These are phyloP conservation scores for Leucosticte australis DNA, from an alignment of 2,113 vertebrate genomes.

Conservation along the genomic window DNA sequence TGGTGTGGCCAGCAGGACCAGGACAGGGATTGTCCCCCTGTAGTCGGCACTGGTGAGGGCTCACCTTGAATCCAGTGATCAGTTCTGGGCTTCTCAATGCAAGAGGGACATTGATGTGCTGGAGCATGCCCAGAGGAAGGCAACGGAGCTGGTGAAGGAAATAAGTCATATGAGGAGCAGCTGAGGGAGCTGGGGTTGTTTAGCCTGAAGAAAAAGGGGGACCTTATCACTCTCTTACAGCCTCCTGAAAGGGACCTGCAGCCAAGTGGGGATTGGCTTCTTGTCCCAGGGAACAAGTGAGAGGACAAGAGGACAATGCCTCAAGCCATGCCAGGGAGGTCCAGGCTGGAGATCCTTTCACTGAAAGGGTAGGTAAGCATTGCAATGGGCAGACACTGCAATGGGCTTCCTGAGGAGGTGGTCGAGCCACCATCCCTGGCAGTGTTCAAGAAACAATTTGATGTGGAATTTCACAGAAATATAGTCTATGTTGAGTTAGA, in stretches of 20 bases:
- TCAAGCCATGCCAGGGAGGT: not conserved
- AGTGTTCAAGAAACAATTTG: not conserved
- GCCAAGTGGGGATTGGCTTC: not conserved
- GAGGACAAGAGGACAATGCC: not conserved
- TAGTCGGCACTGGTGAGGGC: fast-evolving
- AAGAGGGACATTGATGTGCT: not conserved
- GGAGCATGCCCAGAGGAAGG: not conserved
- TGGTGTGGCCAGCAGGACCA: not conserved
- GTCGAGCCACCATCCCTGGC: not conserved
- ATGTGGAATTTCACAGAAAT: not conserved
- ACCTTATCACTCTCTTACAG: not conserved
- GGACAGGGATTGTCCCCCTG: not conserved
- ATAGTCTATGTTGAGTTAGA: not conserved
- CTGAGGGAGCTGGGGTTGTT: not conserved
- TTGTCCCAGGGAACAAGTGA: not conserved
- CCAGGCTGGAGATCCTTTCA: not conserved
- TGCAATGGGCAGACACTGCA: not conserved
- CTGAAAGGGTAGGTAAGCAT: not conserved
- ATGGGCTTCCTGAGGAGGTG: not conserved
- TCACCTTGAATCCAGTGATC: not conserved
- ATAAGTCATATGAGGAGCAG: not conserved
- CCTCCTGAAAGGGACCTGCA: not conserved
- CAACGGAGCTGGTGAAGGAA: fast-evolving
- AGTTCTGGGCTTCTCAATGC: fast-evolving
- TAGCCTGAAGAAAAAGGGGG: not conserved